A percentile compares a stretch with the other conserved stretches of the same genome.
Evolutionary conservation across 2,888 invertebrate genomes (phyloP).

Genomic region (Synergus itoensis): DNA sequence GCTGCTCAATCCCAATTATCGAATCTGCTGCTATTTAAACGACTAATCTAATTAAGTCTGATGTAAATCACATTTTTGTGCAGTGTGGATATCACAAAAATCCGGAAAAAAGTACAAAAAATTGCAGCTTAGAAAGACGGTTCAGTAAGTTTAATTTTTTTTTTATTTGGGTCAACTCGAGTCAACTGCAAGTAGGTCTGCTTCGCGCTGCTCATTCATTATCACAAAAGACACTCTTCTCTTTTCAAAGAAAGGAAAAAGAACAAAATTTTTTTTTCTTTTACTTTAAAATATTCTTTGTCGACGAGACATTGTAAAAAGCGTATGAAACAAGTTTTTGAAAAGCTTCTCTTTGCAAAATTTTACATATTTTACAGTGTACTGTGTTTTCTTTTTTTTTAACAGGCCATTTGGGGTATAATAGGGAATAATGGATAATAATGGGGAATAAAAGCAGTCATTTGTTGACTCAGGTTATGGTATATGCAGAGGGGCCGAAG

Average conservation of each 20-base stretch:
- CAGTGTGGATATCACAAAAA: no score
- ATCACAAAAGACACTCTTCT: not conserved
- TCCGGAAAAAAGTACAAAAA: not conserved
- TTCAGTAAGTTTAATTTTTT: not conserved
- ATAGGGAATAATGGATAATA: not conserved
- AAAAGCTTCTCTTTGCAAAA: not conserved
- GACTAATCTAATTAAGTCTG: not conserved
- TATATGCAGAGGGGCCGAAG: conserved; percentile 5
- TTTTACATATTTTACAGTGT: not conserved
- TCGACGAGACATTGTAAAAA: not conserved
- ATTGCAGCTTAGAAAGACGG: not conserved
- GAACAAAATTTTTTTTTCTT: not conserved
- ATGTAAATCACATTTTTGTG: not conserved
- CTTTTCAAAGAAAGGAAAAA: not conserved
- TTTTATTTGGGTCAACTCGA: not conserved
- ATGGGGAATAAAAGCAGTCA: conserved; percentile 6
- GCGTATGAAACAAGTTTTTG: no score
- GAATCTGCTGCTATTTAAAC: not conserved
- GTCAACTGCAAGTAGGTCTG: not conserved
- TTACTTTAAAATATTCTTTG: not conserved
- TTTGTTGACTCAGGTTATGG: conserved; percentile 27
- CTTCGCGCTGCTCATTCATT: not conserved
- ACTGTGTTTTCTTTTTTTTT: not conserved
- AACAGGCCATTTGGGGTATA: not conserved
- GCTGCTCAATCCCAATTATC: not conserved